phyloP scores from a whole-genome alignment of 2,888 invertebrate species.

The Protodeltote pygarga region DNA sequence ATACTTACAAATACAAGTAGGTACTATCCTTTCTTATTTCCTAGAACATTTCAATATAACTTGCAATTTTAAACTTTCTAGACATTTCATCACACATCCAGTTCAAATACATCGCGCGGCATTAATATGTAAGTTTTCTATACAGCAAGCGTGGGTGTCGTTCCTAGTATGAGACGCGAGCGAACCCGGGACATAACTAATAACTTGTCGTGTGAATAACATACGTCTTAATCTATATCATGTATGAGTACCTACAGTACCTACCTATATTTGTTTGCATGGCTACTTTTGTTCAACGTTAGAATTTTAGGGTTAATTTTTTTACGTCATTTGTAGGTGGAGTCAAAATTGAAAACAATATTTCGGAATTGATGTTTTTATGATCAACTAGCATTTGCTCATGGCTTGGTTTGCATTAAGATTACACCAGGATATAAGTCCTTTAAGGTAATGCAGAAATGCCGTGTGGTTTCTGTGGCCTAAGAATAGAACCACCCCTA shows the following conservation, averaged over 20 bases:
- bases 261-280: background rate
- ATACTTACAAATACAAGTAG: too few relatives aligned
- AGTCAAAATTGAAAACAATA: too few relatives aligned
- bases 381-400: too few relatives aligned
- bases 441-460: too few relatives aligned
- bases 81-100: constrained; percentile 45
- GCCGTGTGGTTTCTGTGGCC: too few relatives aligned
- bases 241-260: constrained; percentile 14
- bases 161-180: constrained; percentile 61
- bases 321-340: background rate
- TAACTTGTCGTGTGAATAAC: constrained; percentile 61
- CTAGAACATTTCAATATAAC: too few relatives aligned
- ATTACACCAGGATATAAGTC: too few relatives aligned
- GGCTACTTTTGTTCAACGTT: background rate
- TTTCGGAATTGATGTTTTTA: too few relatives aligned
- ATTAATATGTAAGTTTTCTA: constrained; percentile 63
- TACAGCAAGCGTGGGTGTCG: constrained; percentile 61
- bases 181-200: constrained; percentile 60
- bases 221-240: constrained; percentile 52
- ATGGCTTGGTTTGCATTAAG: too few relatives aligned
- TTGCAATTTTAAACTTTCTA: constrained; percentile 3
- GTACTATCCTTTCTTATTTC: too few relatives aligned
- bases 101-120: constrained; percentile 34
- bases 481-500: too few relatives aligned
- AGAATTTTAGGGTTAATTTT: background rate